Percentiles rank a stretch among this genome's conserved stretches.
These are phyloP conservation scores for Gouania willdenowi DNA, from an alignment of 2,797 vertebrate genomes.

Conservation along the genomic window DNA sequence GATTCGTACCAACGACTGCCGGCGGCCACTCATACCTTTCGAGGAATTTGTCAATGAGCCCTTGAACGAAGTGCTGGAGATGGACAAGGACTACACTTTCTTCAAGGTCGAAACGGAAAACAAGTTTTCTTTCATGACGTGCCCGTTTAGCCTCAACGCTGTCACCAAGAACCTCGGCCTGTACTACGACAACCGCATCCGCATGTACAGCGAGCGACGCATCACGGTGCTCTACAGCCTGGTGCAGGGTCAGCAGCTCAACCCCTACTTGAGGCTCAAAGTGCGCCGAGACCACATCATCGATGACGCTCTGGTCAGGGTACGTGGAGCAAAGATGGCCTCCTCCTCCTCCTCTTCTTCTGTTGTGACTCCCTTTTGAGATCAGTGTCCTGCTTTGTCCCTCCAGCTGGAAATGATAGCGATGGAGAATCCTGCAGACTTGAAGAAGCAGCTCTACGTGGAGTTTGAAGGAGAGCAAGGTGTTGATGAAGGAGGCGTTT, in stretches of 20 bases:
- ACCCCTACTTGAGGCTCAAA: slow-evolving; percentile 94
- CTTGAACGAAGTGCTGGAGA: slow-evolving; percentile 96
- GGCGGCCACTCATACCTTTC: slow-evolving; percentile 90
- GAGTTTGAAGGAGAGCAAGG: slow-evolving; percentile 99
- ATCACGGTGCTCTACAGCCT: slow-evolving; percentile 98
- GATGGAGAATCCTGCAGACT: slow-evolving; percentile 99
- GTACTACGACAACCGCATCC: slow-evolving; percentile 98
- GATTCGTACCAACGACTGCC: slow-evolving; percentile 92
- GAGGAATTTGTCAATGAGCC: slow-evolving; percentile 98
- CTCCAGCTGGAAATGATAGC: slow-evolving; percentile 97
- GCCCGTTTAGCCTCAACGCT: slow-evolving; percentile 95
- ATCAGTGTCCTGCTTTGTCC: no score
- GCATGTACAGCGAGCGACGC: slow-evolving; percentile 98
- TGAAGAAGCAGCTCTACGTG: slow-evolving; percentile 98
- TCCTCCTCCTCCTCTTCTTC: no score
- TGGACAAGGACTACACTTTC: slow-evolving; percentile 99
- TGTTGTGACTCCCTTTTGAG: no score
- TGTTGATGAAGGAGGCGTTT: slow-evolving; percentile 98
- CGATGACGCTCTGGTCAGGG: slow-evolving; percentile 95
- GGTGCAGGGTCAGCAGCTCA: slow-evolving; percentile 97
- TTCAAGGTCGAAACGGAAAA: slow-evolving; percentile 99
- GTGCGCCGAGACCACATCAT: slow-evolving; percentile 97
- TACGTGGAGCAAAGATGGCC: slow-evolving; percentile 71
- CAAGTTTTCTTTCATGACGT: slow-evolving; percentile 99
- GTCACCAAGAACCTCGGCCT: slow-evolving; percentile 98